Conservation (phyloP, 1,140 invertebrate genomes). For the Nomia melanderi region DNA sequence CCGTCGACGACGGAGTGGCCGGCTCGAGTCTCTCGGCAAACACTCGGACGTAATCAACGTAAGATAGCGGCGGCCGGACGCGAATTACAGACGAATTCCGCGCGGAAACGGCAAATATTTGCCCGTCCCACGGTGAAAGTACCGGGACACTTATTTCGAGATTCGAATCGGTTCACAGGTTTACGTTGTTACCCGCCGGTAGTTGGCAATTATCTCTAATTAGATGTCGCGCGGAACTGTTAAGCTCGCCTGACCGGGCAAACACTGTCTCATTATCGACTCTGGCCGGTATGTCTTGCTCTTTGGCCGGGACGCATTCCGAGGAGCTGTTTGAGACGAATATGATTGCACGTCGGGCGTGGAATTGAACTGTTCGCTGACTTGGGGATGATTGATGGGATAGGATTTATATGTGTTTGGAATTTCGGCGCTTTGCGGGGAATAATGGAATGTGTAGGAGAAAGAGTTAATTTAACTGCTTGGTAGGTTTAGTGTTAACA, state of each 20-base stretch:
- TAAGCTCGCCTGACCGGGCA: background rate
- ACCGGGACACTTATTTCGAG: slow-evolving; percentile 3
- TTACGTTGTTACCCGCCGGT: background rate
- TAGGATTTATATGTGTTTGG: no score
- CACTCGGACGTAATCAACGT: slow-evolving; percentile 40
- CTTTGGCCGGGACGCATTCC: no score
- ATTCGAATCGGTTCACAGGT: slow-evolving; percentile 5
- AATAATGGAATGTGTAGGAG: no score
- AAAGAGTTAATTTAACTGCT: no score
- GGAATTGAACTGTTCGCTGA: no score
- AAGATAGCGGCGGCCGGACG: slow-evolving; percentile 1
- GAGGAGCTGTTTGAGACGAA: no score
- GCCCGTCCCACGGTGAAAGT: background rate
- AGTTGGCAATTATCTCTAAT: slow-evolving; percentile 13
- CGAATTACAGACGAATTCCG: slow-evolving; percentile 29
- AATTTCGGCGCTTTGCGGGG: no score
- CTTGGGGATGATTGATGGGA: no score
- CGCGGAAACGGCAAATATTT: slow-evolving; percentile 28
- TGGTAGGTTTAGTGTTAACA: no score
- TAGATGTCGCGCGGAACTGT: background rate
- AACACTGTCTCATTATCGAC: slow-evolving; percentile 16
- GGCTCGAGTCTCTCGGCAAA: no score
- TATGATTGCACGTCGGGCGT: no score
- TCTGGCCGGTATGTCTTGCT: background rate
- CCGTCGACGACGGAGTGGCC: no score